Evolutionary conservation across 1,140 invertebrate genomes (phyloP).

Genomic region (Pollicipes pollicipes): DNA sequence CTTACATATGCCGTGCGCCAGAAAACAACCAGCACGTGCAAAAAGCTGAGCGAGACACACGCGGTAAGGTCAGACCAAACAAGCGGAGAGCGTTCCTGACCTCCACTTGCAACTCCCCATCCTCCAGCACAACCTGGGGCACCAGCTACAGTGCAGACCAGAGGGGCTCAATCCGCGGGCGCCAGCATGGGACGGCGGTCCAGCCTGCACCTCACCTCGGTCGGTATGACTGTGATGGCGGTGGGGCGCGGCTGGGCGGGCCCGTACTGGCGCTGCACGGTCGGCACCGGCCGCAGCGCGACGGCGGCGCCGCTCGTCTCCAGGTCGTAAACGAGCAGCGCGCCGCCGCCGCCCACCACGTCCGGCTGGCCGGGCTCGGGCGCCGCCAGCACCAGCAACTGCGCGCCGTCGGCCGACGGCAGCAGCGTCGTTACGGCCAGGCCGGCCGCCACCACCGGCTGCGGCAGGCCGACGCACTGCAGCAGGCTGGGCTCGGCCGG

Average conservation of each 20-base stretch:
- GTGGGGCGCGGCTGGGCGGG: background rate
- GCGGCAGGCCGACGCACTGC: background rate
- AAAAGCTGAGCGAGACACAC: no score
- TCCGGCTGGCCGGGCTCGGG: background rate
- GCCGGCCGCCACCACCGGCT: background rate
- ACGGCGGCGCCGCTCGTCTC: background rate
- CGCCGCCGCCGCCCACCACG: background rate
- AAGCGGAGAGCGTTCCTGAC: no score
- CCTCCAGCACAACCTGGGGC: no score
- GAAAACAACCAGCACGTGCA: no score
- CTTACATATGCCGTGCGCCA: no score
- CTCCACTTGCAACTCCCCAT: no score
- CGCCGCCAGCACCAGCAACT: background rate
- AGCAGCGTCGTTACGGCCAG: background rate
- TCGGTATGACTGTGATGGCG: background rate
- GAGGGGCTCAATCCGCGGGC: no score
- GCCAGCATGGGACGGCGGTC: no score
- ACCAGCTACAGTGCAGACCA: no score
- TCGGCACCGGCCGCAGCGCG: background rate
- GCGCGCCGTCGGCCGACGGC: background rate
- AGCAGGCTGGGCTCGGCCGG: background rate
- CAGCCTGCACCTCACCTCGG: no score
- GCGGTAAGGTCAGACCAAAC: no score
- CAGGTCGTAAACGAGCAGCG: background rate
- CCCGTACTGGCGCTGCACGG: background rate